Conservation (phyloP, 2,888 invertebrate species). For the Scelioninae gen. 1 region DNA sequence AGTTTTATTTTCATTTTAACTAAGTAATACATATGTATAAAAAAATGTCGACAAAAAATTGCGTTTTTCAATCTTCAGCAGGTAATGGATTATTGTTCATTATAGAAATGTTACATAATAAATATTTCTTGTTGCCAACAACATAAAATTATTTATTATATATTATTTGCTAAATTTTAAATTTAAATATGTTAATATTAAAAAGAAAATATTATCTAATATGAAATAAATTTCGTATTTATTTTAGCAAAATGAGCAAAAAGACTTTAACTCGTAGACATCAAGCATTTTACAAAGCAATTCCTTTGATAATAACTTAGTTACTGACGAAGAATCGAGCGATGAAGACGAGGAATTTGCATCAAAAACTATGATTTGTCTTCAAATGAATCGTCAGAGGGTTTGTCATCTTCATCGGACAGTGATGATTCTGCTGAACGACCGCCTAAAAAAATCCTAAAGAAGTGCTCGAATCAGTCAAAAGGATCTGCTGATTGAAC, state of each 20-base stretch:
- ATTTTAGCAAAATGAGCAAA: constrained; percentile 15
- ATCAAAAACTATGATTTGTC: constrained; percentile 12
- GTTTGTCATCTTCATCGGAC: constrained; percentile 14
- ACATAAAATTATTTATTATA: no score
- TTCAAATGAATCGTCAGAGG: constrained; percentile 18
- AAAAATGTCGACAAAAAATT: no score
- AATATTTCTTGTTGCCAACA: no score
- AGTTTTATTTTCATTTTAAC: no score
- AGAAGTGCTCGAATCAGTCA: constrained; percentile 12
- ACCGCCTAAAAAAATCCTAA: constrained; percentile 17
- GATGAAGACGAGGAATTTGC: constrained; percentile 1
- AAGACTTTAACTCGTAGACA: constrained; percentile 4
- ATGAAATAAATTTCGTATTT: neutral
- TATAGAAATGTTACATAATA: no score
- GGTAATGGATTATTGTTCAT: no score
- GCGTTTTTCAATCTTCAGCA: no score
- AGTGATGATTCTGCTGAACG: constrained; percentile 12
- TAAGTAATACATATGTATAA: no score
- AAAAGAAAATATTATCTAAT: no score
- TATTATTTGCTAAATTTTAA: no score
- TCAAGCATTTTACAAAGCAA: neutral
- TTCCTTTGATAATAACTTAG: constrained; percentile 14
- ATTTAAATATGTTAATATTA: no score
- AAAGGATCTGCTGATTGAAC: neutral
- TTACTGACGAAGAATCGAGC: constrained; percentile 15